phyloP scores from a whole-genome alignment of 2,888 invertebrate genomes.

The Trissolcus japonicus region DNA sequence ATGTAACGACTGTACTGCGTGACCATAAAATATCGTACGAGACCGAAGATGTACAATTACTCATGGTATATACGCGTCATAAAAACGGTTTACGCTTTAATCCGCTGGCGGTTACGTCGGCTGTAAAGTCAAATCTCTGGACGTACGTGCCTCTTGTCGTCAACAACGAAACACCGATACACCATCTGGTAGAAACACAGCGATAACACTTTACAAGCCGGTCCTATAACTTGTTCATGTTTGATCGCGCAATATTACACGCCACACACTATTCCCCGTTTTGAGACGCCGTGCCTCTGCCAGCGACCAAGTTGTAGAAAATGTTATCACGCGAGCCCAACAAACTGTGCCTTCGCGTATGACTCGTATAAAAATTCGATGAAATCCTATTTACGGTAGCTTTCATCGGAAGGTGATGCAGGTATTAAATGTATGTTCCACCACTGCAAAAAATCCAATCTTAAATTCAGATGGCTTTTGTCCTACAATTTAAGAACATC shows the following conservation, averaged over 20 bases:
- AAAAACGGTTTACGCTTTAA: constrained; percentile 58
- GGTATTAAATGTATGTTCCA: too few species aligned
- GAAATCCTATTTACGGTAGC: constrained; percentile 34
- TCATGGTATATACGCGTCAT: constrained; percentile 54
- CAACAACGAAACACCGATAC: constrained; percentile 48
- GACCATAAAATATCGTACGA: constrained; percentile 36
- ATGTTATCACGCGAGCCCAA: constrained; percentile 28
- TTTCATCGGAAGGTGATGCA: not conserved
- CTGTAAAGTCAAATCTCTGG: constrained; percentile 53
- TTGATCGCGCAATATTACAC: constrained; percentile 53
- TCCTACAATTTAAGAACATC: too few species aligned
- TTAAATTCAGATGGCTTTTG: too few species aligned
- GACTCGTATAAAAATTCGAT: constrained; percentile 29
- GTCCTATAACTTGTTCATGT: constrained; percentile 55
- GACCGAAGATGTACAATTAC: constrained; percentile 57
- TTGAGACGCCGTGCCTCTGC: constrained; percentile 22
- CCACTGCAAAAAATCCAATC: too few species aligned
- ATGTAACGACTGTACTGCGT: constrained; percentile 48
- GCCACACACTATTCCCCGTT: constrained; percentile 37
- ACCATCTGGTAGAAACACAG: constrained; percentile 53
- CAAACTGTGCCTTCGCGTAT: constrained; percentile 27
- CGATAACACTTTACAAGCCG: constrained; percentile 57
- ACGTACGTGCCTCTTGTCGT: constrained; percentile 46
- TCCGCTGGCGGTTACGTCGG: constrained; percentile 52
- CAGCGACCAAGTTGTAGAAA: constrained; percentile 6